Percentiles rank a stretch among this genome's conserved stretches.
Evolutionary conservation across 2,888 invertebrate genomes (phyloP).

Genomic region (Volucella bombylans): DNA sequence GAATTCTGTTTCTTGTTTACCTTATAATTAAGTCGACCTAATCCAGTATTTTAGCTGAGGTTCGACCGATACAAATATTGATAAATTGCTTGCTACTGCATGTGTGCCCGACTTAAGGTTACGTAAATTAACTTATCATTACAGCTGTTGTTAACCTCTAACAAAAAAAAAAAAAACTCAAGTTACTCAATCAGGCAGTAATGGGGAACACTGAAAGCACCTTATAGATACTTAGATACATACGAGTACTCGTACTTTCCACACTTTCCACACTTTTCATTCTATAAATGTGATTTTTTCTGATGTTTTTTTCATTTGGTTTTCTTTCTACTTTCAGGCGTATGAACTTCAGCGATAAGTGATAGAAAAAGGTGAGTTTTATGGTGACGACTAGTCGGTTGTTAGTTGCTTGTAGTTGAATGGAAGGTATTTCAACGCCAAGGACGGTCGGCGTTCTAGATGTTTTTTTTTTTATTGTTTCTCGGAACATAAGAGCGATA

Average conservation of each 20-base stretch:
- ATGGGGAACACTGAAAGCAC: too few relatives aligned
- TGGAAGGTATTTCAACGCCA: conserved; percentile 37
- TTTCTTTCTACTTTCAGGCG: conserved; percentile 49
- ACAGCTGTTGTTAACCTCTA: conserved; percentile 8
- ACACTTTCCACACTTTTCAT: conserved; percentile 21
- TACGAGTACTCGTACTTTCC: not conserved
- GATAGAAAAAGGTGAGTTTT: conserved; percentile 34
- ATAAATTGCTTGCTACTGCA: conserved; percentile 1
- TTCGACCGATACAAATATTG: conserved; percentile 2
- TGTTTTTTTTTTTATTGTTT: conserved; percentile 16
- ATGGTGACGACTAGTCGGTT: not conserved
- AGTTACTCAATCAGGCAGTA: conserved; percentile 11
- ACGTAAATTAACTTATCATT: not conserved
- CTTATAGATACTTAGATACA: too few relatives aligned
- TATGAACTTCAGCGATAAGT: conserved; percentile 40
- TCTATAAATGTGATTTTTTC: conserved; percentile 12
- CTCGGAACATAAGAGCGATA: conserved; percentile 26
- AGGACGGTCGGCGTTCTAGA: conserved; percentile 53
- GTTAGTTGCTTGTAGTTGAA: not conserved
- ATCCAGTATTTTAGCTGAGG: not conserved
- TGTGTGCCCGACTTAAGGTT: conserved; percentile 8
- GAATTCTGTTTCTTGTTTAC: not conserved
- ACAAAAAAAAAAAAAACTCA: not conserved
- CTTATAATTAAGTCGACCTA: conserved; percentile 16
- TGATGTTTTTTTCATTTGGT: conserved; percentile 1